Evolutionary conservation across 2,888 invertebrate genomes (phyloP).

Genomic region (Kryphioiulus occultus): DNA sequence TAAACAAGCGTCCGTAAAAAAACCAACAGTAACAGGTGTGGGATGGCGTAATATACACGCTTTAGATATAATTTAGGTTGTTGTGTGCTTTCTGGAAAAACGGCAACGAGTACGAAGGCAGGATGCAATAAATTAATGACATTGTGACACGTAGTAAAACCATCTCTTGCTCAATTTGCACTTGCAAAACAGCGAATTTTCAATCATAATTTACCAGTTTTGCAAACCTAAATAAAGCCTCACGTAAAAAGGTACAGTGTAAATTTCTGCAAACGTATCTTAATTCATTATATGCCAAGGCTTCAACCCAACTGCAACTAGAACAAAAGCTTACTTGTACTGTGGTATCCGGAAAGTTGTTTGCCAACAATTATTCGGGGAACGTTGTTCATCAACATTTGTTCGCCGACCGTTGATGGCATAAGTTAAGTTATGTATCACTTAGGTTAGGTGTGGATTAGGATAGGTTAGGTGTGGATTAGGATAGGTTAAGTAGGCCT

Average conservation of each 20-base stretch:
- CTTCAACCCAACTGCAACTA: not conserved
- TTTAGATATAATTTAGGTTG: not conserved
- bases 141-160: not conserved
- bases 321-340: too few relatives aligned
- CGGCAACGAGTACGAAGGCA: not conserved
- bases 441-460: too few relatives aligned
- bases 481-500: too few relatives aligned
- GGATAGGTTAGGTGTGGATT: too few relatives aligned
- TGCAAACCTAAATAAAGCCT: not conserved
- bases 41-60: not conserved
- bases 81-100: not conserved
- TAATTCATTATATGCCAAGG: conserved; percentile 3
- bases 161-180: not conserved
- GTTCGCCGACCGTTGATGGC: too few relatives aligned
- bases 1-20: not conserved
- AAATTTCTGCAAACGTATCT: not conserved
- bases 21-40: too few relatives aligned
- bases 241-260: not conserved
- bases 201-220: not conserved
- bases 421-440: too few relatives aligned
- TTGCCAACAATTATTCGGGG: too few relatives aligned
- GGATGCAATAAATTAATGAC: not conserved
- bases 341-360: too few relatives aligned
- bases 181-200: not conserved
- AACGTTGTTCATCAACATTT: too few relatives aligned